Evolutionary conservation across 2,113 vertebrate genomes (phyloP).

Genomic region (Semnopithecus entellus): DNA sequence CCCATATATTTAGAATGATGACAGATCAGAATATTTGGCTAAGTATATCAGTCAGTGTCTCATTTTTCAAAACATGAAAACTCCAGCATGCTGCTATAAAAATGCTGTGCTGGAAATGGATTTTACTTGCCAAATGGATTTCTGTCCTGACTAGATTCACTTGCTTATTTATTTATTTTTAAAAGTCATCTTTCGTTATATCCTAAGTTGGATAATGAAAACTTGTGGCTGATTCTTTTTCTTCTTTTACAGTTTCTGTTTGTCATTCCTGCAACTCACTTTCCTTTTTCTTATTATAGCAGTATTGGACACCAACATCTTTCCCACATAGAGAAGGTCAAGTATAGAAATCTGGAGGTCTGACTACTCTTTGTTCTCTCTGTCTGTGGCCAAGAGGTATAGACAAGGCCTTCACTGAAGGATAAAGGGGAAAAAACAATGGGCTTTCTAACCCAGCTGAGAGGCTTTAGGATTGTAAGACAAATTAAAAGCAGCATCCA

Average conservation of each 20-base stretch:
- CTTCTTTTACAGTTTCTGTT: constrained; percentile 2
- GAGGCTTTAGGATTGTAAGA: constrained; percentile 29
- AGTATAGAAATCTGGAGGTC: constrained; percentile 47
- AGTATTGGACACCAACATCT: background rate
- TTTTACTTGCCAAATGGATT: constrained; percentile 29
- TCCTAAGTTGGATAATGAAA: constrained; percentile 28
- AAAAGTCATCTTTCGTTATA: background rate
- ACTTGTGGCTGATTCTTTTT: constrained; percentile 4
- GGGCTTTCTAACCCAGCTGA: background rate
- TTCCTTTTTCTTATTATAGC: background rate
- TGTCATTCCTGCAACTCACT: constrained; percentile 3
- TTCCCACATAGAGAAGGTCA: constrained; percentile 26
- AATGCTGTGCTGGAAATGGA: background rate
- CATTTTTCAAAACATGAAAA: constrained; percentile 74
- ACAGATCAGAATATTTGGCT: constrained; percentile 76
- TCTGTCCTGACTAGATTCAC: background rate
- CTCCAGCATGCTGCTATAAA: constrained; percentile 41
- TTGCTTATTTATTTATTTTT: background rate
- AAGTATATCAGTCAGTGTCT: constrained; percentile 74
- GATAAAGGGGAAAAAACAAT: background rate
- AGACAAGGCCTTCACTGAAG: background rate
- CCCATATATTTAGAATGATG: constrained; percentile 73
- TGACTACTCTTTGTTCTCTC: constrained; percentile 8
- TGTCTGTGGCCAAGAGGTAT: background rate
- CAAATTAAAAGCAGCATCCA: background rate